Evolutionary conservation across 2,888 invertebrate species (phyloP).

Genomic region (Hetaerina titia): DNA sequence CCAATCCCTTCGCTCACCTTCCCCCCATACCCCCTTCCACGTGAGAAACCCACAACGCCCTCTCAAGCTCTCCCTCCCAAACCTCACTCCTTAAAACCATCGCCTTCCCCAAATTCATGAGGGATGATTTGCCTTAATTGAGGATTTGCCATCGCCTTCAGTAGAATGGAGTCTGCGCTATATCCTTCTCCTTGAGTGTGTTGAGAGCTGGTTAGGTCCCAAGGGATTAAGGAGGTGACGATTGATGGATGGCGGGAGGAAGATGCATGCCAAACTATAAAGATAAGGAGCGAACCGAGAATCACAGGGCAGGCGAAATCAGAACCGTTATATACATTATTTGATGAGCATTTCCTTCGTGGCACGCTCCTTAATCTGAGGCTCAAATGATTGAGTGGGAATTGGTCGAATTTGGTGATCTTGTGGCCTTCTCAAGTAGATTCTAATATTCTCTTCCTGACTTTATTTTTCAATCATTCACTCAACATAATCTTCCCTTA

Average conservation of each 20-base stretch:
- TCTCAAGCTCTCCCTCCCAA: not conserved
- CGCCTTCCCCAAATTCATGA: not conserved
- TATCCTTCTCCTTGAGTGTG: not conserved
- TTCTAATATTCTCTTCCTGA: too few species aligned
- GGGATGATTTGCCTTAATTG: conserved; percentile 27
- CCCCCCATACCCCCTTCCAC: not conserved
- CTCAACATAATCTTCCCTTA: too few species aligned
- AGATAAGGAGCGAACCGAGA: not conserved
- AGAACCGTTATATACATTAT: not conserved
- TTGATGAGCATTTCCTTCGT: too few species aligned
- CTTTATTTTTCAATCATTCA: too few species aligned
- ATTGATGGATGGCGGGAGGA: not conserved
- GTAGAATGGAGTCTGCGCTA: not conserved
- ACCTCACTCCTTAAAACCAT: not conserved
- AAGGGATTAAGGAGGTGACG: not conserved
- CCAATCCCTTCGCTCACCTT: not conserved
- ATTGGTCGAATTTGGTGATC: too few species aligned
- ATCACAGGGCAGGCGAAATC: not conserved
- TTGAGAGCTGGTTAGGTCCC: not conserved
- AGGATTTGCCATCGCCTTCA: conserved; percentile 4
- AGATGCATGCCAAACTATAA: not conserved
- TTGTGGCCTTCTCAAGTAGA: too few species aligned
- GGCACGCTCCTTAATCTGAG: too few species aligned
- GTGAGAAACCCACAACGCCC: not conserved
- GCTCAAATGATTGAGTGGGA: too few species aligned